Percentiles rank a stretch among this genome's conserved stretches.
Evolutionary conservation across 2,797 vertebrate species (phyloP).

Genomic region (Corythornis leucogaster): DNA sequence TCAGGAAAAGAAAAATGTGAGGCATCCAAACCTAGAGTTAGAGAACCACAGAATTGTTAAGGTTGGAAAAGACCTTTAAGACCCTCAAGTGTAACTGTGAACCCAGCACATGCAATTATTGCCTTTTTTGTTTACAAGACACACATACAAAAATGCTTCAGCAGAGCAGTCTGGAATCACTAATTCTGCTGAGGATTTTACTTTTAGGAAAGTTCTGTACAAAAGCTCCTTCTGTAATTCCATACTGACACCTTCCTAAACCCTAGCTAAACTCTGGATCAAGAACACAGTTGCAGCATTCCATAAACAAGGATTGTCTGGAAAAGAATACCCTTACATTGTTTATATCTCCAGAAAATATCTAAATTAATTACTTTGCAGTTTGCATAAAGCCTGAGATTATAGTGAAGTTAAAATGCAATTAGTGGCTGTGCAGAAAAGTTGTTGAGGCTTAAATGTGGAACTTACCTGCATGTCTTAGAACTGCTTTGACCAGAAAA

Average conservation of each 20-base stretch:
- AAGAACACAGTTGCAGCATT: neutral
- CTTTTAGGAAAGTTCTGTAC: neutral
- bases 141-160: neutral
- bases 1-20: neutral
- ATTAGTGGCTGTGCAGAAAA: neutral
- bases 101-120: neutral
- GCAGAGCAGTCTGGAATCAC: neutral
- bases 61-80: neutral
- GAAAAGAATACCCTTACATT: neutral
- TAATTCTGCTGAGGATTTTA: neutral
- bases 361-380: neutral
- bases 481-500: neutral
- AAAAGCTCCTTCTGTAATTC: neutral
- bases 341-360: neutral
- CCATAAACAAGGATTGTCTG: neutral
- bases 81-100: neutral
- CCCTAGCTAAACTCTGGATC: neutral
- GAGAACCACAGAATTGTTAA: neutral
- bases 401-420: neutral
- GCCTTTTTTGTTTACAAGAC: neutral
- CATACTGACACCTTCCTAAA: constrained; percentile 6
- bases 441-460: neutral
- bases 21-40: neutral
- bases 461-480: fast-evolving
- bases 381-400: neutral